phyloP scores from a whole-genome alignment of 2,113 vertebrate genomes.

The Elaphurus davidianus region DNA sequence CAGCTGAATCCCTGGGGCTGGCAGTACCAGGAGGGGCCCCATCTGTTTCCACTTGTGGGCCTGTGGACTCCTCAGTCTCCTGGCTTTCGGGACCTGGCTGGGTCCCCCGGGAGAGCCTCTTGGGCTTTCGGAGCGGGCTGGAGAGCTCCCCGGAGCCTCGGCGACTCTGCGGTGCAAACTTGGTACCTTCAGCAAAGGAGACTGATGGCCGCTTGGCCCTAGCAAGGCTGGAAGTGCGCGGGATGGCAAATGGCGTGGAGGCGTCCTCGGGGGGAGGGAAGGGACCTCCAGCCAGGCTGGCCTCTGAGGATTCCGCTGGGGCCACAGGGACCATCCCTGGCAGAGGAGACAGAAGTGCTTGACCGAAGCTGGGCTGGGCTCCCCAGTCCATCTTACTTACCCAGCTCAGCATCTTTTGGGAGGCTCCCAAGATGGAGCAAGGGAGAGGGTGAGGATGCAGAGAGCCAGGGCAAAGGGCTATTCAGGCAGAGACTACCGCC shows the following conservation, averaged over 20 bases:
- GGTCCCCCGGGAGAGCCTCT: conserved; percentile 74
- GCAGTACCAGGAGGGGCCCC: conserved; percentile 30
- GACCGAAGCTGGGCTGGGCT: not conserved
- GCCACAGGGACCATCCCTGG: conserved; percentile 51
- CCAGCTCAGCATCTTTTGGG: not conserved
- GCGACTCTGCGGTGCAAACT: conserved; percentile 86
- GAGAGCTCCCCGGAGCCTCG: conserved; percentile 83
- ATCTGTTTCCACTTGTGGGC: conserved; percentile 38
- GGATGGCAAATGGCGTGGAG: conserved; percentile 89
- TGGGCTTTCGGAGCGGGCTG: conserved; percentile 83
- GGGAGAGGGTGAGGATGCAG: not conserved
- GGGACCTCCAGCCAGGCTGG: conserved; percentile 80
- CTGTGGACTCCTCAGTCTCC: conserved; percentile 21
- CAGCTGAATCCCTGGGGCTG: conserved; percentile 63
- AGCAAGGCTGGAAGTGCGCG: conserved; percentile 96
- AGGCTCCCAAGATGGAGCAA: not conserved
- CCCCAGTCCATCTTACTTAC: not conserved
- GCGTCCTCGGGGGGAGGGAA: conserved; percentile 87
- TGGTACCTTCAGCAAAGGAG: conserved; percentile 96
- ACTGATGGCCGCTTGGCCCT: conserved; percentile 95
- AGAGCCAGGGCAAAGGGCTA: not conserved
- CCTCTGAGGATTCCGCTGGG: conserved; percentile 79
- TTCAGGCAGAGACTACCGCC: not conserved
- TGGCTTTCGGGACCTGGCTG: conserved; percentile 55
- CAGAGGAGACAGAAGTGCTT: not conserved